Evolutionary conservation across 2,888 invertebrate genomes (phyloP).

Genomic region (Acanthopleura granulata): DNA sequence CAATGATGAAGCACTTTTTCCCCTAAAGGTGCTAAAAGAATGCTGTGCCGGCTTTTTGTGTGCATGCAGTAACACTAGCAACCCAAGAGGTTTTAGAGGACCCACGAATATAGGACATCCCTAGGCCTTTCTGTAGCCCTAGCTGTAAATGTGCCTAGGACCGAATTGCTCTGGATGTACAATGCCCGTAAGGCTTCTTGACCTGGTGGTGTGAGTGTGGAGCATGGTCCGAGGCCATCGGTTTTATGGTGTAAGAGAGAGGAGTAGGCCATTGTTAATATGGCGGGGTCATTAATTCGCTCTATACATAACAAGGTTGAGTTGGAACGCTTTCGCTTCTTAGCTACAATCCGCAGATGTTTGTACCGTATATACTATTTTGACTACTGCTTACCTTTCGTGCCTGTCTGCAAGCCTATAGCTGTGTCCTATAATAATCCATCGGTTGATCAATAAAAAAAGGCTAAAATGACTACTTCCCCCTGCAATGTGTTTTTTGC

Average conservation of each 20-base stretch:
- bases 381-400: slow-evolving; percentile 27
- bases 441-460: slow-evolving; percentile 6
- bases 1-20: too few relatives aligned
- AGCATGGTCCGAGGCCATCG: too few relatives aligned
- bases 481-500: slow-evolving; percentile 13
- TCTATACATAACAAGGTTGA: not conserved
- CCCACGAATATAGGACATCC: too few relatives aligned
- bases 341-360: not conserved
- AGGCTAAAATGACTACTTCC: not conserved
- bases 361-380: slow-evolving; percentile 24
- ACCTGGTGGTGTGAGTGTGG: not conserved
- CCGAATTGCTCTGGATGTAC: too few relatives aligned
- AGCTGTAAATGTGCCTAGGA: too few relatives aligned
- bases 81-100: too few relatives aligned
- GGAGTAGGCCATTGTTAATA: too few relatives aligned
- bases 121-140: too few relatives aligned
- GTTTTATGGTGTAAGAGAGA: too few relatives aligned
- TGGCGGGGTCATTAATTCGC: not conserved
- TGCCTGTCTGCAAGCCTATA: slow-evolving; percentile 25
- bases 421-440: slow-evolving; percentile 12
- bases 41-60: too few relatives aligned
- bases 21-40: too few relatives aligned
- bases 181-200: not conserved
- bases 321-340: not conserved
- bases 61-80: too few relatives aligned